A percentile compares a stretch with the other conserved stretches of the same genome.
Conservation (phyloP, 2,113 vertebrate genomes). For the Eurypyga helias region DNA sequence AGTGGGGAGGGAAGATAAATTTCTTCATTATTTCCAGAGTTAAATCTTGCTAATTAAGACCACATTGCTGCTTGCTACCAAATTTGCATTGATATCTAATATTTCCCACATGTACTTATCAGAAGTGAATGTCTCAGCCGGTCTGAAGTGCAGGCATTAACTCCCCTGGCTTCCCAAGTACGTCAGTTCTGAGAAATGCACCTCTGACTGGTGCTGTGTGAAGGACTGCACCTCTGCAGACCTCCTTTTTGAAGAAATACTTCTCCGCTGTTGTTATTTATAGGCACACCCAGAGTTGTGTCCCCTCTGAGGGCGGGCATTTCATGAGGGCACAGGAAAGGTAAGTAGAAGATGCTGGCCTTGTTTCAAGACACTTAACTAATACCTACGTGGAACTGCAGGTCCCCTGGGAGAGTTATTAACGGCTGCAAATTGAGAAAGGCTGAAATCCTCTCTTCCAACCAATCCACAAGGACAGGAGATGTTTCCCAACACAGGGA, state of each 20-base stretch:
- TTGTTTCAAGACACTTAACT: not conserved
- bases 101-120: not conserved
- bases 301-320: not conserved
- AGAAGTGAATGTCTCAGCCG: not conserved
- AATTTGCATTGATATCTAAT: slow-evolving; percentile 13
- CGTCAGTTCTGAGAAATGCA: not conserved
- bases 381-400: not conserved
- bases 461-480: not conserved
- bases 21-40: not conserved
- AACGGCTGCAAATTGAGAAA: not conserved
- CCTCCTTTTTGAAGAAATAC: not conserved
- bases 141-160: not conserved
- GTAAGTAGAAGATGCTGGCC: not conserved
- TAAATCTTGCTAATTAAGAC: slow-evolving; percentile 51
- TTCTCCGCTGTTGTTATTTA: not conserved
- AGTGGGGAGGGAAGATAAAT: slow-evolving; percentile 58
- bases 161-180: not conserved
- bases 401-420: not conserved
- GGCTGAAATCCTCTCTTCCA: not conserved
- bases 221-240: not conserved
- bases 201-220: not conserved
- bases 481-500: not conserved
- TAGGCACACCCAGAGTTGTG: not conserved
- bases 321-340: not conserved
- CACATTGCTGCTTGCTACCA: not conserved